Conservation (phyloP, 1,140 invertebrate genomes). For the Aphidius ervi region DNA sequence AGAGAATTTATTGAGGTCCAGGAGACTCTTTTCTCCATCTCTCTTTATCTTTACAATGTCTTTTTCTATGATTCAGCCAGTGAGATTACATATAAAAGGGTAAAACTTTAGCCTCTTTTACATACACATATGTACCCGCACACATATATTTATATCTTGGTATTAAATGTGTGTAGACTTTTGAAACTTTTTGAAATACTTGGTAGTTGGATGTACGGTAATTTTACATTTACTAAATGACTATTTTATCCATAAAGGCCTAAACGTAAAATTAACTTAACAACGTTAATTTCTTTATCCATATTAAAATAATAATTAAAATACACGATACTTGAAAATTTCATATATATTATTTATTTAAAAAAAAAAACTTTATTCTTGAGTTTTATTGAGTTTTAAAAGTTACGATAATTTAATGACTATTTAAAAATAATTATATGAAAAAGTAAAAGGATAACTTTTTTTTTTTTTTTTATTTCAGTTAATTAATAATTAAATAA, state of each 20-base stretch:
- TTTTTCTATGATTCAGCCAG: constrained; percentile 26
- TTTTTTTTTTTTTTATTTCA: too few species aligned
- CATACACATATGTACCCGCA: constrained; percentile 1
- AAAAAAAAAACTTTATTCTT: too few species aligned
- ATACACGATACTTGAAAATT: background rate
- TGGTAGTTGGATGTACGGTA: constrained; percentile 28
- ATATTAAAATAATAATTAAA: constrained; percentile 29
- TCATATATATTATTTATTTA: background rate
- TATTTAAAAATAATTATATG: background rate
- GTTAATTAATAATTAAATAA: too few species aligned
- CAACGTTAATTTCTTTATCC: constrained; percentile 36
- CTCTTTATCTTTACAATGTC: constrained; percentile 5
- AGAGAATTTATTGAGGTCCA: constrained; percentile 50
- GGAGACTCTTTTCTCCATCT: constrained; percentile 10
- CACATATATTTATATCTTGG: background rate
- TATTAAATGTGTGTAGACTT: background rate
- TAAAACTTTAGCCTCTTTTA: constrained; percentile 4
- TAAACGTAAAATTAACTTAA: constrained; percentile 37
- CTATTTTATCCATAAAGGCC: constrained; percentile 34
- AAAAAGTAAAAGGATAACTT: background rate
- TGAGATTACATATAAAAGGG: constrained; percentile 26
- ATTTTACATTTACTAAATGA: constrained; percentile 40
- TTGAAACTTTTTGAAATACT: constrained; percentile 8
- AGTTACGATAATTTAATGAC: background rate
- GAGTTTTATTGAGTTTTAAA: too few species aligned